Evolutionary conservation across 1,140 invertebrate species (phyloP).

Genomic region (Laupala kohalensis): DNA sequence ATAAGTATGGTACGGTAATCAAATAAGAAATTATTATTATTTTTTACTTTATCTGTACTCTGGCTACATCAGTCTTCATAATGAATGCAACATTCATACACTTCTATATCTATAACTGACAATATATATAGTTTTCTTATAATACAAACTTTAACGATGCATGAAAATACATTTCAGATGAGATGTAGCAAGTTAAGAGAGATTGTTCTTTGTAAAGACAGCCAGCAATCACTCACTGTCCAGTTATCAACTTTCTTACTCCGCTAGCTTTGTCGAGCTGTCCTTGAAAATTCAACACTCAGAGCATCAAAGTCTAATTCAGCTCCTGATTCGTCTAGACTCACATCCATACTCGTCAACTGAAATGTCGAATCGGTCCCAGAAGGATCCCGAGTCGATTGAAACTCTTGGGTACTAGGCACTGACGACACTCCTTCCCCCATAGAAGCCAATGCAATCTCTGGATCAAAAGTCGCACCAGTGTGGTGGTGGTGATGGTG

Average conservation of each 20-base stretch:
- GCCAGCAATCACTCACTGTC: not conserved
- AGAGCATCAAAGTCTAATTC: slow-evolving; percentile 16
- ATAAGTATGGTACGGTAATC: not conserved
- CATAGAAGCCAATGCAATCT: slow-evolving; percentile 2
- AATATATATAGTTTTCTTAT: not conserved
- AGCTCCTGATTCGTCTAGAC: slow-evolving; percentile 11
- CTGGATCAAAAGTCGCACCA: slow-evolving; percentile 5
- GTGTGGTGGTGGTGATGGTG: not conserved
- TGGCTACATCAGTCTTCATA: not conserved
- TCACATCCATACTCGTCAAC: slow-evolving; percentile 11
- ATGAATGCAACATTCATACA: not conserved
- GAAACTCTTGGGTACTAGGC: not conserved
- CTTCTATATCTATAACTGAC: not conserved
- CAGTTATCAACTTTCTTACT: not conserved
- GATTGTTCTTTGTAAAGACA: not conserved
- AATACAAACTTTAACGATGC: not conserved
- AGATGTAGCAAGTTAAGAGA: not conserved
- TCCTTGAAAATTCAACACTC: slow-evolving; percentile 15
- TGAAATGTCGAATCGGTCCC: not conserved
- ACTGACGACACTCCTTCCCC: not conserved
- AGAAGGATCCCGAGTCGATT: not conserved
- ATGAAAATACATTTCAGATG: not conserved
- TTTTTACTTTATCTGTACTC: not conserved
- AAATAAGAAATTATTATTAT: not conserved
- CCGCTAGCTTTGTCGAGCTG: slow-evolving; percentile 7